Evolutionary conservation across 2,113 vertebrate genomes (phyloP).

Genomic region (Cynopterus brachyotis): DNA sequence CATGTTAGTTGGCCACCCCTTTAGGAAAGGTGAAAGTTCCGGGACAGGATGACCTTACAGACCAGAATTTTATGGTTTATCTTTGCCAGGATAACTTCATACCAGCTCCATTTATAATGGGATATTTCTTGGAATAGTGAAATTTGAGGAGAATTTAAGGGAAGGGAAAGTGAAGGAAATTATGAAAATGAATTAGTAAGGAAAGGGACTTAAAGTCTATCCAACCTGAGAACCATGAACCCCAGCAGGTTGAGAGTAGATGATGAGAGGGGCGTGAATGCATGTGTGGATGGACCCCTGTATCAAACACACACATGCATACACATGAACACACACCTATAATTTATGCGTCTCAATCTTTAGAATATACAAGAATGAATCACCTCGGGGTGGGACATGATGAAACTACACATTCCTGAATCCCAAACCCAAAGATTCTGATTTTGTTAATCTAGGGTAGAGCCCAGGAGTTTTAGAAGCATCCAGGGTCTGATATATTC

Average conservation of each 20-base stretch:
- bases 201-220: background rate
- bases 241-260: background rate
- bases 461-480: background rate
- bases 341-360: background rate
- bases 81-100: background rate
- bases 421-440: background rate
- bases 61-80: background rate
- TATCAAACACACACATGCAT: background rate
- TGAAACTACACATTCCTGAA: background rate
- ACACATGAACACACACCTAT: no score
- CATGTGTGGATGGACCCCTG: no score
- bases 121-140: background rate
- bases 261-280: background rate
- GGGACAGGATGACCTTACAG: background rate
- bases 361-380: background rate
- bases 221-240: background rate
- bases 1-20: background rate
- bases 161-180: background rate
- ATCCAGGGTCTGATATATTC: background rate
- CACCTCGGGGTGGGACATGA: background rate
- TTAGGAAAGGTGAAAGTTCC: background rate
- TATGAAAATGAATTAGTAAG: slow-evolving; percentile 7
- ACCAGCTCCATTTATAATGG: background rate
- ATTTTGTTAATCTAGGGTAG: background rate
- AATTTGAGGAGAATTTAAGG: slow-evolving; percentile 34